Evolutionary conservation across 2,797 vertebrate species (phyloP).

Genomic region (Hemibagrus guttatus): DNA sequence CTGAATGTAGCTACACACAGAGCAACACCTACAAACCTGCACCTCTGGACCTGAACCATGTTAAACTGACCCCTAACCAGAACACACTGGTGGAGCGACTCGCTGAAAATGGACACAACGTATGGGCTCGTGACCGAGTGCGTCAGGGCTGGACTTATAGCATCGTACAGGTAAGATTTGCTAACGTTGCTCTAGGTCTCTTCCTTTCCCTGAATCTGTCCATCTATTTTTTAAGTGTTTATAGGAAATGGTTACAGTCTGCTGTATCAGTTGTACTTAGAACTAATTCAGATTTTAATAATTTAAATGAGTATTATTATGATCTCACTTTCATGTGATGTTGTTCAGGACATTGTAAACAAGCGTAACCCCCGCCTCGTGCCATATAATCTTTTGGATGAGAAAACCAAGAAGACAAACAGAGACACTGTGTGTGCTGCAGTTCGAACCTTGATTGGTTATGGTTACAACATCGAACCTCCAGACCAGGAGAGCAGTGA

Average conservation of each 20-base stretch:
- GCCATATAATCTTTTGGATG: conserved; percentile 90
- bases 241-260: background rate
- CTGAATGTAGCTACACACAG: conserved; percentile 80
- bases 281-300: background rate
- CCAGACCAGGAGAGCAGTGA: conserved; percentile 91
- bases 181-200: background rate
- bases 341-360: conserved; percentile 83
- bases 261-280: background rate
- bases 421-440: conserved; percentile 90
- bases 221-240: background rate
- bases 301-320: background rate
- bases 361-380: conserved; percentile 92
- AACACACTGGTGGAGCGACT: conserved; percentile 90
- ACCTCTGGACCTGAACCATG: conserved; percentile 87
- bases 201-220: background rate
- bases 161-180: conserved; percentile 76
- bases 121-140: conserved; percentile 92
- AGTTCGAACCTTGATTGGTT: conserved; percentile 89
- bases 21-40: conserved; percentile 88
- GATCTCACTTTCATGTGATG: background rate
- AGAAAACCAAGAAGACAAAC: conserved; percentile 93
- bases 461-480: conserved; percentile 94
- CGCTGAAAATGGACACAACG: conserved; percentile 94
- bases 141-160: conserved; percentile 95
- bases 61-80: conserved; percentile 91